Conservation (phyloP, 2,888 invertebrate genomes). For the Cyclophora punctaria region DNA sequence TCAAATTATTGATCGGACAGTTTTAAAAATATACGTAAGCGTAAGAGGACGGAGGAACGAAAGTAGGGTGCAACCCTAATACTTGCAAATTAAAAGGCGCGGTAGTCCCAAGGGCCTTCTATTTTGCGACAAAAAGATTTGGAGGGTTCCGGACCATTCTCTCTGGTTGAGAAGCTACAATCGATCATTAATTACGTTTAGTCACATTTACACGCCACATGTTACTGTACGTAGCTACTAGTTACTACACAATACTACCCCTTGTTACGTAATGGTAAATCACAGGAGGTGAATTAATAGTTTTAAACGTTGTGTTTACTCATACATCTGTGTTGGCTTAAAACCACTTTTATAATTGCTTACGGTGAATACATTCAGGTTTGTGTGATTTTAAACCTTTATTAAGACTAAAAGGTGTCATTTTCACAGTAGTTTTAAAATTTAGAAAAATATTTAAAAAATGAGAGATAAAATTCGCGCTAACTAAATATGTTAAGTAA, state of each 20-base stretch:
- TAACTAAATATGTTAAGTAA: constrained; percentile 22
- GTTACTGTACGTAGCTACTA: constrained; percentile 19
- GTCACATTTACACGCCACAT: constrained; percentile 70
- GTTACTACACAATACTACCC: no score
- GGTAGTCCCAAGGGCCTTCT: constrained; percentile 52
- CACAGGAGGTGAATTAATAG: no score
- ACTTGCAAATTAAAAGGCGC: constrained; percentile 73
- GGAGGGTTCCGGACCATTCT: constrained; percentile 50
- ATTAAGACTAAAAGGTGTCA: neutral
- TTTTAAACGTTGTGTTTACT: no score
- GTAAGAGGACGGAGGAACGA: constrained; percentile 19
- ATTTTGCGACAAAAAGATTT: constrained; percentile 63
- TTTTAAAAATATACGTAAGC: constrained; percentile 14
- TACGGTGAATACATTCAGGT: no score
- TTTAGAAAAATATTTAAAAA: constrained; percentile 2
- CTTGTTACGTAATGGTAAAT: no score
- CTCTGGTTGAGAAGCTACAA: constrained; percentile 55
- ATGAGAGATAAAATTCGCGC: constrained; percentile 4
- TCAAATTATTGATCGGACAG: constrained; percentile 24
- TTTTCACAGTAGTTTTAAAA: neutral
- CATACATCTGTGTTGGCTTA: no score
- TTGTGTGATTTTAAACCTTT: no score
- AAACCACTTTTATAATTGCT: no score
- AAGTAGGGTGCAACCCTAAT: constrained; percentile 52
- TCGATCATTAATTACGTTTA: constrained; percentile 73